Conservation (phyloP, 2,797 vertebrate genomes). For the Leptodactylus fallax region DNA sequence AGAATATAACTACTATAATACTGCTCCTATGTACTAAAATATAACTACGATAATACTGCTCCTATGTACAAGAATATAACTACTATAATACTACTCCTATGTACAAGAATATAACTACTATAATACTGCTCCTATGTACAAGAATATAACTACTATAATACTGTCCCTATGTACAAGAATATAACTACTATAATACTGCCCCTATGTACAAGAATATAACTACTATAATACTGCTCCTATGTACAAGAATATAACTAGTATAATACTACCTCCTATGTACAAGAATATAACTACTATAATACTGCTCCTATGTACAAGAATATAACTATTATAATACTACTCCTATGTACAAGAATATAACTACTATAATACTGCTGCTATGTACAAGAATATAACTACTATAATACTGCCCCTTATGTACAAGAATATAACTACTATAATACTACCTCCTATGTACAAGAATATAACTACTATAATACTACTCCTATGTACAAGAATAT, state of each 20-base stretch:
- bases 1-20: constrained; percentile 20
- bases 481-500: neutral
- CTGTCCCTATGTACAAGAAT: constrained; percentile 1
- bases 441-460: neutral
- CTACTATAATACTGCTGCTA: neutral
- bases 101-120: neutral
- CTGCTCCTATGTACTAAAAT: neutral
- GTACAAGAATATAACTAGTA: constrained; percentile 2
- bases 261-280: constrained; percentile 1
- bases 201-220: constrained; percentile 6
- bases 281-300: constrained; percentile 5
- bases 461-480: constrained; percentile 7
- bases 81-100: neutral
- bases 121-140: neutral
- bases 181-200: constrained; percentile 5
- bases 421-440: neutral
- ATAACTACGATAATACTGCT: neutral
- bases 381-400: neutral
- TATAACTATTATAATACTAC: neutral
- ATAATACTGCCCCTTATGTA: neutral
- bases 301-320: neutral
- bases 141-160: constrained; percentile 3
- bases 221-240: constrained; percentile 4
- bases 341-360: neutral
- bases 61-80: neutral